Conservation (phyloP, 1,140 invertebrate genomes). For the Drosophila orosa region DNA sequence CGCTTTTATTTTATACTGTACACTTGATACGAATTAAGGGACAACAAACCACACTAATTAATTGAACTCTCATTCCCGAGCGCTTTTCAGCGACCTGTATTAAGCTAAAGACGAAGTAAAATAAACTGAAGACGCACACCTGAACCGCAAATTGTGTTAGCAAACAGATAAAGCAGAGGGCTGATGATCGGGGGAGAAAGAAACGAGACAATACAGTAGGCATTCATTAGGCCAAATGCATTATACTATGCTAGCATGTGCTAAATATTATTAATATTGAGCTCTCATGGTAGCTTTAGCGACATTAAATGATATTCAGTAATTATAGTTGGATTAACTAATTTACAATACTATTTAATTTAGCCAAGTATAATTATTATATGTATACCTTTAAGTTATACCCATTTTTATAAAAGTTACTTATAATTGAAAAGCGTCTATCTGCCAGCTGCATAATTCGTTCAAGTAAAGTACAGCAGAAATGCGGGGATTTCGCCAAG, state of each 20-base stretch:
- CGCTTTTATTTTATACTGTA: constrained; percentile 38
- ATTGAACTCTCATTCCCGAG: constrained; percentile 11
- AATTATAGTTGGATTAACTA: not conserved
- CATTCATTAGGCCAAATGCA: not conserved
- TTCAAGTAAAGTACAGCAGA: not conserved
- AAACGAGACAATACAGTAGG: not conserved
- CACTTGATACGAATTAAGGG: not conserved
- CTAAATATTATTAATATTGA: not conserved
- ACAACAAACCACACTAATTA: constrained; percentile 22
- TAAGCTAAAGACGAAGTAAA: constrained; percentile 15
- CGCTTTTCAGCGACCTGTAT: constrained; percentile 2
- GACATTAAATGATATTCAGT: not conserved
- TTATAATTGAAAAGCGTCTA: not conserved
- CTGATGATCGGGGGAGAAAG: not conserved
- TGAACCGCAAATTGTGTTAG: not conserved
- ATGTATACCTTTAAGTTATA: not conserved
- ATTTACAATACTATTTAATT: not conserved
- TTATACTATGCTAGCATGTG: not conserved
- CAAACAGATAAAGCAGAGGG: constrained; percentile 5
- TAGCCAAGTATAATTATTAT: not conserved
- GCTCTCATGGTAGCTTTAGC: no score
- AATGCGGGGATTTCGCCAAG: constrained; percentile 1
- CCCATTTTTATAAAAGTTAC: not conserved
- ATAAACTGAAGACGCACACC: constrained; percentile 3
- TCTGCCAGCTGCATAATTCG: not conserved